phyloP scores from a whole-genome alignment of 1,140 invertebrate genomes.

The Saxidomus purpurata region DNA sequence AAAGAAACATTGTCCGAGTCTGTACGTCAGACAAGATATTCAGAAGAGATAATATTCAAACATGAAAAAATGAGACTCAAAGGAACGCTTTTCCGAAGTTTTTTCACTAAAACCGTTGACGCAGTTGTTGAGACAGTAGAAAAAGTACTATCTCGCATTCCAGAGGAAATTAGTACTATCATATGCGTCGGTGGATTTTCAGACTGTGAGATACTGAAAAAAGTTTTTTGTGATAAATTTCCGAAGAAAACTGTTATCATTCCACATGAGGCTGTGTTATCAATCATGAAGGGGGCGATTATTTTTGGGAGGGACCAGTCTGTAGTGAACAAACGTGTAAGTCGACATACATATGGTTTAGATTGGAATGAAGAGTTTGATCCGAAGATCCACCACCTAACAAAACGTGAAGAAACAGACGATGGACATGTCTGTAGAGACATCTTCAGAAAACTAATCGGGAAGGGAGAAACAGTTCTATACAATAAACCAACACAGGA shows the following conservation, averaged over 20 bases:
- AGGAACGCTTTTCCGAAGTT: neutral
- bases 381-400: neutral
- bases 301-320: slow-evolving; percentile 48
- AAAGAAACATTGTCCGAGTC: neutral
- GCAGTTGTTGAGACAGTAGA: slow-evolving; percentile 9
- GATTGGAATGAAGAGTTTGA: slow-evolving; percentile 64
- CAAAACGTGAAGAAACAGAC: slow-evolving; percentile 38
- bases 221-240: neutral
- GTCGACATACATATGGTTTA: slow-evolving; percentile 43
- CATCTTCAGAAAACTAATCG: slow-evolving; percentile 38
- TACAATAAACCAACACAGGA: neutral
- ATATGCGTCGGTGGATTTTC: slow-evolving; percentile 61
- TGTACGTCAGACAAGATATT: neutral
- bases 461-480: slow-evolving; percentile 12
- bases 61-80: slow-evolving; percentile 20
- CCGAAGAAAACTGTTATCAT: slow-evolving; percentile 17
- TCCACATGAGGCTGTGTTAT: slow-evolving; percentile 29
- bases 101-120: slow-evolving; percentile 34
- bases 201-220: slow-evolving; percentile 36
- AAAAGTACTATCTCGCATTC: neutral
- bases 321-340: slow-evolving; percentile 24
- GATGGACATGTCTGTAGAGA: slow-evolving; percentile 40
- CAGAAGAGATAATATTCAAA: neutral
- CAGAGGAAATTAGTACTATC: slow-evolving; percentile 25
- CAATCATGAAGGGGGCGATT: slow-evolving; percentile 54